Percentiles rank a stretch among this genome's conserved stretches.
Conservation (phyloP, 2,888 invertebrate species). For the Imbricaverruca yamaguchii region DNA sequence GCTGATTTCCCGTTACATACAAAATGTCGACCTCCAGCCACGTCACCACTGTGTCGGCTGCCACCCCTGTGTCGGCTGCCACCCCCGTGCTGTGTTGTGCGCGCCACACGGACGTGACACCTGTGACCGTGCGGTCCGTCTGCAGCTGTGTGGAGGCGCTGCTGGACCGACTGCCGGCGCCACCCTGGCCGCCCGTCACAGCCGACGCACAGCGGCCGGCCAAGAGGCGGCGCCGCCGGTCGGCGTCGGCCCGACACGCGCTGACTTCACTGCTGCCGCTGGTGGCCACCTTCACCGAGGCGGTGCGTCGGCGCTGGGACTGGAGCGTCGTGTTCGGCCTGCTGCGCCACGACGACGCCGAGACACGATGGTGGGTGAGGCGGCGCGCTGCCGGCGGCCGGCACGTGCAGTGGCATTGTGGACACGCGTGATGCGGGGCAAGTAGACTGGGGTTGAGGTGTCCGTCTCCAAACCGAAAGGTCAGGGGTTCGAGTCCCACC, state of each 20-base stretch:
- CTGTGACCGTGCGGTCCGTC: no score
- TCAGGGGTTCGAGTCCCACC: no score
- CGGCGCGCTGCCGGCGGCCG: neutral
- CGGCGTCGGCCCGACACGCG: neutral
- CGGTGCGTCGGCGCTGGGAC: neutral
- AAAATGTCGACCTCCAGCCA: no score
- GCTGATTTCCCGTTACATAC: no score
- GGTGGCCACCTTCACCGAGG: neutral
- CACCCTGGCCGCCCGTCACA: neutral
- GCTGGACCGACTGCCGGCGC: neutral
- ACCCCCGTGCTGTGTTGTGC: no score
- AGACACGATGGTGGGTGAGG: neutral
- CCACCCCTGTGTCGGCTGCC: no score
- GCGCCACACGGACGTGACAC: no score
- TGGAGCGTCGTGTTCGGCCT: neutral
- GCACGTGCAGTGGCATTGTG: no score
- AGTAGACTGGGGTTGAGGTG: no score
- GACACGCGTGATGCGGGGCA: no score
- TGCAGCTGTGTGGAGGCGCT: neutral
- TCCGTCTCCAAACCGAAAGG: no score
- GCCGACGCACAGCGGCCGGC: neutral
- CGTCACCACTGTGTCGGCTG: no score
- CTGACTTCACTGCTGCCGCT: neutral
- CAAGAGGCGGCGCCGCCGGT: neutral
- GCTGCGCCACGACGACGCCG: neutral